Evolutionary conservation across 1,140 invertebrate genomes (phyloP), one percentile per base, ranked within the genome.

Genomic region (Euborellia annulipes): DNA sequence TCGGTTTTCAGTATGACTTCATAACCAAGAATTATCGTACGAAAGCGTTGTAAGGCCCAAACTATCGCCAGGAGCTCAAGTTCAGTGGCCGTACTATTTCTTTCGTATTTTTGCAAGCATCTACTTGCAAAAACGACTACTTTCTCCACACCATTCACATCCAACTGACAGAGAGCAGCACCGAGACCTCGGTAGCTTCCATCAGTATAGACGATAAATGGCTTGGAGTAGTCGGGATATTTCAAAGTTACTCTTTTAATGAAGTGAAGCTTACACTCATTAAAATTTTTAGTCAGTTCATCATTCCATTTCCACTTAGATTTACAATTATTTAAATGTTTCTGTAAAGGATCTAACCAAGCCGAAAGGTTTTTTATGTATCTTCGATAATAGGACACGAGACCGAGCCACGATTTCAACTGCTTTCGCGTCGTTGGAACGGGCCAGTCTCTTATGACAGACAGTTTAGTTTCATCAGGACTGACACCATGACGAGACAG

Each of bases 1-100:
- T 70, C 65, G 1, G 64, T 67, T 8, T 58, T 22, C 1, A 67
- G 54, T 1, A 36, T 57, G 41, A 70, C 67, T 13, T 57, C 44
- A 16, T 52, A 53, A 9, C 58, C 60, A 36, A 43, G 19, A 3
- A 65, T n/a, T 52, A 60, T 68, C 3, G 47, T 45, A 20, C 56
- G 44, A 43, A 66, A 66, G 22, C 62, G 58, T 42, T 62, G 50
- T 39, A 62, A 45, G 2, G 57, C 56, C 54, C 55, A 67, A 8
- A 64, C 54, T 8, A 68, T 50, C 0, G 58, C 62, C 16, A 66
- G 46, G 11, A 52, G 55, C 54, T 69, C 63, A 32, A 53, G 52
- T 49, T 70, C 64, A 14, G 56, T 62, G 16, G 60, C 59, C 6
- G 53, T 57, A 46, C 65, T 70, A 9, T 50, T 47, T 13, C 46